phyloP scores from a whole-genome alignment of 2,888 invertebrate species.

The Aphidoletes aphidimyza region DNA sequence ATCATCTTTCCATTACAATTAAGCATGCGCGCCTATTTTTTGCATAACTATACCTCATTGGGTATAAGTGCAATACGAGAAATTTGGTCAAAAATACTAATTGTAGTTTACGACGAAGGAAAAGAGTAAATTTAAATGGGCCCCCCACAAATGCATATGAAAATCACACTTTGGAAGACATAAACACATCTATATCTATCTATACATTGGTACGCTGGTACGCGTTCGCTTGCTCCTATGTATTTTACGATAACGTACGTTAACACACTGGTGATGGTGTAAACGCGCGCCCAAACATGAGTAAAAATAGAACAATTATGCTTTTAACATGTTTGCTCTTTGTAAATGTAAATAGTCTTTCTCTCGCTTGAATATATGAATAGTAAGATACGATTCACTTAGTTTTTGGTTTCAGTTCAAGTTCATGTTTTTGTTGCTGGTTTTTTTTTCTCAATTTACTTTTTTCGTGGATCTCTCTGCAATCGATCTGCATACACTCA shows the following conservation, averaged over 20 bases:
- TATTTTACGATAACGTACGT: constrained; percentile 5
- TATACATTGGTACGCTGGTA: not conserved
- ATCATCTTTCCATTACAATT: constrained; percentile 26
- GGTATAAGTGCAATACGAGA: constrained; percentile 10
- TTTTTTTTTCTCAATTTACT: not conserved
- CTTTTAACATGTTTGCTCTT: constrained; percentile 4
- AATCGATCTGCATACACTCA: too few species aligned
- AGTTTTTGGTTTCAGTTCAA: constrained; percentile 43
- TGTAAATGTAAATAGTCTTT: constrained; percentile 36
- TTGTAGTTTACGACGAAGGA: not conserved
- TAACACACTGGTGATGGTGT: too few species aligned
- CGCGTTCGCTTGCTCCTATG: not conserved
- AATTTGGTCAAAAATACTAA: not conserved
- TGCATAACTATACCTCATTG: not conserved
- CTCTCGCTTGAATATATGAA: not conserved
- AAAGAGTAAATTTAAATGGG: not conserved
- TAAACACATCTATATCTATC: too few species aligned
- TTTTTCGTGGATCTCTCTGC: not conserved
- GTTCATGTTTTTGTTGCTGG: constrained; percentile 51
- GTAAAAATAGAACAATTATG: constrained; percentile 32
- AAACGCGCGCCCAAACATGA: not conserved
- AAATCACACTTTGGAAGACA: too few species aligned
- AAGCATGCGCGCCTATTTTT: not conserved
- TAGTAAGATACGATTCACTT: not conserved
- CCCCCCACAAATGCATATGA: too few species aligned